Conservation (phyloP, 2,797 vertebrate species). For the Mus spretus region DNA sequence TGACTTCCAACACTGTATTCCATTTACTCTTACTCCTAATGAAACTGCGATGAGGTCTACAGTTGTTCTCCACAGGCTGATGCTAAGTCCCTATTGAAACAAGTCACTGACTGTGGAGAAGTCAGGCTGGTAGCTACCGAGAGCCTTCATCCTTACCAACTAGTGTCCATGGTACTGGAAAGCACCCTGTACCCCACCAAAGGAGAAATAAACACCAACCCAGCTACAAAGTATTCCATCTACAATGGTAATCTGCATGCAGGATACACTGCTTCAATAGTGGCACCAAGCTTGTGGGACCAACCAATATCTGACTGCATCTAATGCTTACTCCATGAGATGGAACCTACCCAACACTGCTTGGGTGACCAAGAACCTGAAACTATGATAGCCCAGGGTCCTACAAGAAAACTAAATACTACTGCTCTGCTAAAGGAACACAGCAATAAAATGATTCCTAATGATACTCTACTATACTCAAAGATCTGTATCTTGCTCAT, state of each 20-base stretch:
- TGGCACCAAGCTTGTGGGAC: neutral
- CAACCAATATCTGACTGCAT: neutral
- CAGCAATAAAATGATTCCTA: neutral
- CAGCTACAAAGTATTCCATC: neutral
- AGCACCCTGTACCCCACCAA: neutral
- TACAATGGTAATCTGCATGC: neutral
- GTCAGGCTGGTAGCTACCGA: no score
- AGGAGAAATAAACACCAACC: neutral
- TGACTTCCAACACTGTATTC: neutral
- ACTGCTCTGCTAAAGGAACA: neutral
- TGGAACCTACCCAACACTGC: neutral
- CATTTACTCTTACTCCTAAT: neutral
- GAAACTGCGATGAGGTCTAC: neutral
- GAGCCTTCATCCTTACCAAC: neutral
- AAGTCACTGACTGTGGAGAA: neutral
- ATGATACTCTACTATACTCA: neutral
- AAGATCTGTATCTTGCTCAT: neutral
- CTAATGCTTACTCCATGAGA: neutral
- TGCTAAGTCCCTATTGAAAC: neutral
- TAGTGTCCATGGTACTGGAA: neutral
- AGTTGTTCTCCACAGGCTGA: neutral
- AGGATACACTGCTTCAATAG: neutral
- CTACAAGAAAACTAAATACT: neutral
- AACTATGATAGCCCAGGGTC: neutral
- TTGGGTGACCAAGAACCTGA: neutral